Evolutionary conservation across 2,113 vertebrate species (phyloP).

Genomic region (Eptesicus fuscus): DNA sequence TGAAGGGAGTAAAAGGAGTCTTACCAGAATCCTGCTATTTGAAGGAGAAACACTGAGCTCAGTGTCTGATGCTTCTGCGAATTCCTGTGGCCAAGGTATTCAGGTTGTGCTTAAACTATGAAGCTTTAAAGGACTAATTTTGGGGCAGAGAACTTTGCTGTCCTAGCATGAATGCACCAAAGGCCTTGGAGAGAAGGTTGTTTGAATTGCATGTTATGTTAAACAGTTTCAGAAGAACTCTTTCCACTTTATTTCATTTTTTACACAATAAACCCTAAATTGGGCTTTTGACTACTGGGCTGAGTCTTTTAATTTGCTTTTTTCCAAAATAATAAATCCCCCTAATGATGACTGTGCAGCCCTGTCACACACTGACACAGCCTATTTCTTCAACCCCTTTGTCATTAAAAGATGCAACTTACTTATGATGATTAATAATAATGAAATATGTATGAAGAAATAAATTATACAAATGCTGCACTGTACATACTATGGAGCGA

Average conservation of each 20-base stretch:
- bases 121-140: slow-evolving; percentile 77
- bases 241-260: slow-evolving; percentile 64
- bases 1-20: slow-evolving; percentile 76
- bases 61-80: slow-evolving; percentile 77
- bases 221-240: slow-evolving; percentile 75
- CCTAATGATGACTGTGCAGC: slow-evolving; percentile 13
- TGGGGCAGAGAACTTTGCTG: slow-evolving; percentile 79
- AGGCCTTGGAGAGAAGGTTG: slow-evolving; percentile 75
- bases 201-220: slow-evolving; percentile 81
- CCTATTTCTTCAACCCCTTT: slow-evolving; percentile 62
- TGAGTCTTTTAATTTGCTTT: slow-evolving; percentile 68
- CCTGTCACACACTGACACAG: slow-evolving; percentile 50
- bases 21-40: slow-evolving; percentile 77
- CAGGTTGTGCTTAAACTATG: slow-evolving; percentile 75
- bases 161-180: slow-evolving; percentile 75
- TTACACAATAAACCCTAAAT: slow-evolving; percentile 70
- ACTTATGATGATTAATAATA: slow-evolving; percentile 72
- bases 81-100: slow-evolving; percentile 81
- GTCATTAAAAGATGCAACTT: slow-evolving; percentile 70
- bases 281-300: slow-evolving; percentile 75
- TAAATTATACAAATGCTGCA: slow-evolving; percentile 61
- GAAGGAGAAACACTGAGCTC: slow-evolving; percentile 73
- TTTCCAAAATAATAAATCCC: slow-evolving; percentile 66
- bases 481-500: slow-evolving; percentile 33
- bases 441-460: slow-evolving; percentile 72